Conservation (phyloP, 2,888 invertebrate genomes). For the Platycheirus rosarum region DNA sequence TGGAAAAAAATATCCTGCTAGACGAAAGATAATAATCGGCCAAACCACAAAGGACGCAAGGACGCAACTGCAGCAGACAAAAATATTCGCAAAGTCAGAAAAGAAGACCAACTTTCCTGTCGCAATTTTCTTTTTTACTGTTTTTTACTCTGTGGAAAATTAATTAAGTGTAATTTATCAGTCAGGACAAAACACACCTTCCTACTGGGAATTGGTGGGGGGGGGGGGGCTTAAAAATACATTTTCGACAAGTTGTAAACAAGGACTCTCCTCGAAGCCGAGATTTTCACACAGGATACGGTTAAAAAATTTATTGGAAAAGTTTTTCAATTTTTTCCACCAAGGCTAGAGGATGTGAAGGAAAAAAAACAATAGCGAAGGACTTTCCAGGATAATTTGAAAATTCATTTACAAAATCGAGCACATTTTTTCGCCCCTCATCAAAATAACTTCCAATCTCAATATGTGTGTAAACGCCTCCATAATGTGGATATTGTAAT, state of each 20-base stretch:
- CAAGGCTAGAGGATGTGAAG: background rate
- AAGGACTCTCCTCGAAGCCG: slow-evolving; percentile 52
- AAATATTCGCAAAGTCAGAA: slow-evolving; percentile 17
- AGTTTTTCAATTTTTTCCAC: slow-evolving; percentile 50
- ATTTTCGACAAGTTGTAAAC: slow-evolving; percentile 70
- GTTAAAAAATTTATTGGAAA: slow-evolving; percentile 69
- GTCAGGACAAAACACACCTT: slow-evolving; percentile 45
- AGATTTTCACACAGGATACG: slow-evolving; percentile 67
- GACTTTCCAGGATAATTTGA: slow-evolving; percentile 48
- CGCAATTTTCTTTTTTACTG: slow-evolving; percentile 20
- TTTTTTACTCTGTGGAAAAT: slow-evolving; percentile 39
- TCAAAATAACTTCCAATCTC: slow-evolving; percentile 23
- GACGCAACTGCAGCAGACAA: slow-evolving; percentile 29
- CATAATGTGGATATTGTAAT: slow-evolving; percentile 41
- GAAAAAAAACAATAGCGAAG: slow-evolving; percentile 27
- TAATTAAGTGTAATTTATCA: slow-evolving; percentile 72
- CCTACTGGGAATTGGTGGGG: background rate
- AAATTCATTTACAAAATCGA: slow-evolving; percentile 66
- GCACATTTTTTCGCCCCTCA: slow-evolving; percentile 29
- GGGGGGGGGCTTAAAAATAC: slow-evolving; percentile 31
- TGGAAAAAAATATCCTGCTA: slow-evolving; percentile 31
- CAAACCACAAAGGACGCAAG: slow-evolving; percentile 48
- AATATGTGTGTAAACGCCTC: slow-evolving; percentile 46
- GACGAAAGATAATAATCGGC: slow-evolving; percentile 62
- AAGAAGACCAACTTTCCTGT: slow-evolving; percentile 29